Conservation (phyloP, 2,797 vertebrate genomes). For the Lerista edwardsae region DNA sequence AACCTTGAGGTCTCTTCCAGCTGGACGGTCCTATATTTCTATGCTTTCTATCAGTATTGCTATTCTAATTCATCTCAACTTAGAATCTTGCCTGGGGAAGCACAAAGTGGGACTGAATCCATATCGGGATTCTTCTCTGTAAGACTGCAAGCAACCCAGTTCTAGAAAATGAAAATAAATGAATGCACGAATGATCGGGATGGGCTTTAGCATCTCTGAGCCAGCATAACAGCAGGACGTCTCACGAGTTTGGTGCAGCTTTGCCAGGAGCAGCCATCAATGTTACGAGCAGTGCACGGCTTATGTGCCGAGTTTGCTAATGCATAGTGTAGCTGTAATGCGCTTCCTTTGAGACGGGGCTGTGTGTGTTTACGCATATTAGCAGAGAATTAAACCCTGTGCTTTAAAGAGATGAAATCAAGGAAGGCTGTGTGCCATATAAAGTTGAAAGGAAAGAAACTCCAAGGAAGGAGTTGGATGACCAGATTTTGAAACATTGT, state of each 20-base stretch:
- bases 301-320: slow-evolving; percentile 4
- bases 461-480: slow-evolving; percentile 69
- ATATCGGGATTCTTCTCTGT: slow-evolving; percentile 29
- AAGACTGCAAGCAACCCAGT: slow-evolving; percentile 43
- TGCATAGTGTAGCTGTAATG: background rate
- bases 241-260: background rate
- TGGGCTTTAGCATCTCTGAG: background rate
- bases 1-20: background rate
- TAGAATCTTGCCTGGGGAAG: slow-evolving; percentile 43
- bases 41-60: background rate
- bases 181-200: background rate
- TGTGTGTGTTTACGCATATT: slow-evolving; percentile 31
- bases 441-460: slow-evolving; percentile 75
- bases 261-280: background rate
- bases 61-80: background rate
- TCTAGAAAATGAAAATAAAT: background rate
- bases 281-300: background rate
- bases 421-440: slow-evolving; percentile 79
- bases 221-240: background rate
- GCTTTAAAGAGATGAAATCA: slow-evolving; percentile 70
- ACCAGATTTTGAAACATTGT: slow-evolving; percentile 76
- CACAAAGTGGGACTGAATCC: slow-evolving; percentile 44
- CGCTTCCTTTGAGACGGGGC: slow-evolving; percentile 17
- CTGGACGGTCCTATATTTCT: background rate
- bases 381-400: slow-evolving; percentile 57